Percentiles rank a stretch among this genome's conserved stretches.
Evolutionary conservation across 1,140 invertebrate genomes (phyloP).

Genomic region (Drosophila biarmipes): DNA sequence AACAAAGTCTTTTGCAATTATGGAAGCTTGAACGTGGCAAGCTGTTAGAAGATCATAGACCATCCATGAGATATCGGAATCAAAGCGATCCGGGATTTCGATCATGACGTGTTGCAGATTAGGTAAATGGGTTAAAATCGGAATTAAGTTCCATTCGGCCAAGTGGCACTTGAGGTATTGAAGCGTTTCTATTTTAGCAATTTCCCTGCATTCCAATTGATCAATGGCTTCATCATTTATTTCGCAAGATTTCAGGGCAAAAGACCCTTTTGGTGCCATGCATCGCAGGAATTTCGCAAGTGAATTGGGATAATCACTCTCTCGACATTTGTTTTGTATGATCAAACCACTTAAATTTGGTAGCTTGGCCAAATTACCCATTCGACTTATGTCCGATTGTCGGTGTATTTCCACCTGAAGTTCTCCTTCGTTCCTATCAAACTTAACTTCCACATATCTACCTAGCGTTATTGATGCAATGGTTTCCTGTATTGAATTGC

Average conservation of each 20-base stretch:
- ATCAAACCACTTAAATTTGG: neutral
- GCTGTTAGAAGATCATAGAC: neutral
- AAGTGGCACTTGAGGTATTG: neutral
- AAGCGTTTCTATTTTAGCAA: neutral
- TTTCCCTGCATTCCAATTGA: neutral
- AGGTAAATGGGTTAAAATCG: neutral
- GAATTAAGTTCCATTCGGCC: neutral
- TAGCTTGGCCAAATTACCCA: neutral
- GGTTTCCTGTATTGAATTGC: neutral
- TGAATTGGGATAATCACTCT: neutral
- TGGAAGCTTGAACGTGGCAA: neutral
- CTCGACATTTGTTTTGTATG: neutral
- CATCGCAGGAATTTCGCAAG: neutral
- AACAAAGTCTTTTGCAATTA: neutral
- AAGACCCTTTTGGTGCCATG: neutral
- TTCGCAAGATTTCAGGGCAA: neutral
- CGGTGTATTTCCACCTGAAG: neutral
- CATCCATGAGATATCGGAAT: neutral
- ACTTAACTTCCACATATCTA: neutral
- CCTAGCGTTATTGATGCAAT: neutral
- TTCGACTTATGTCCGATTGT: neutral
- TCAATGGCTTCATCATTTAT: neutral
- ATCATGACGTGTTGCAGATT: neutral
- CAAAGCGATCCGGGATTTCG: neutral
- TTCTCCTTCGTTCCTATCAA: neutral